Base-by-base conservation (phyloP, 2,888 invertebrate species). In the Leptinotarsa tumamoca region DNA sequence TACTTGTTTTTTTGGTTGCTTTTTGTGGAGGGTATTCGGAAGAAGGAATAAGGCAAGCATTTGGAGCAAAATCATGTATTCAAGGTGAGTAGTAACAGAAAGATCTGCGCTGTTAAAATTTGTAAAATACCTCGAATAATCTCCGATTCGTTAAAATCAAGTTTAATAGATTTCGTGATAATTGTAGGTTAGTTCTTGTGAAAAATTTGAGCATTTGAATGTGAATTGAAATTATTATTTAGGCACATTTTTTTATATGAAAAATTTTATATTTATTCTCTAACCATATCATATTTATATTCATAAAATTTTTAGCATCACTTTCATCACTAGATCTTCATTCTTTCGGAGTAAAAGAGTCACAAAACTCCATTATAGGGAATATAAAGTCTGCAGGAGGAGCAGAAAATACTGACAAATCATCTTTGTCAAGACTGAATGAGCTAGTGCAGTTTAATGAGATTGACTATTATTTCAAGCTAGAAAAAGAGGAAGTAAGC, bases 391-490 rank as follows among this genome's bases (percentile, higher is more conserved):
- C 68, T 27, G 4, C 61, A 17, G 72, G 73, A 68, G 54, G 33
- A 56, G 21, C 27, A 66, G 56, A 77, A 56, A 68, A 68, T 66
- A 21, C 18, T 2, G 79, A 79, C 61, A 82, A 81, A 74, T 77
- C 81, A 27, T 67, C 78, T 27, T 74, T 82, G 69, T 79, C 79
- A n/a, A 75, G 58, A 72, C 78, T 85, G 15, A 76, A 84, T 73
- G 85, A 85, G 78, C 74, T 85, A 67, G 83, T 82, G n/a, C 80
- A 81, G 43, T 84, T 76, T 67, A 82, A 85, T 74, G 77, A 80
- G n/a, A 79, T 85, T 52, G 75, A 79, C 23, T 80, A 80, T 72
- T 79, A 79, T 33, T 85, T 81, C 74, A 82, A 82, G 68, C 76
- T 85, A 33, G 78, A 82, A 74, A 77, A 79, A 33, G 84, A 85